phyloP scores from a whole-genome alignment of 2,888 invertebrate species.

The Rugalucina vietnamica region DNA sequence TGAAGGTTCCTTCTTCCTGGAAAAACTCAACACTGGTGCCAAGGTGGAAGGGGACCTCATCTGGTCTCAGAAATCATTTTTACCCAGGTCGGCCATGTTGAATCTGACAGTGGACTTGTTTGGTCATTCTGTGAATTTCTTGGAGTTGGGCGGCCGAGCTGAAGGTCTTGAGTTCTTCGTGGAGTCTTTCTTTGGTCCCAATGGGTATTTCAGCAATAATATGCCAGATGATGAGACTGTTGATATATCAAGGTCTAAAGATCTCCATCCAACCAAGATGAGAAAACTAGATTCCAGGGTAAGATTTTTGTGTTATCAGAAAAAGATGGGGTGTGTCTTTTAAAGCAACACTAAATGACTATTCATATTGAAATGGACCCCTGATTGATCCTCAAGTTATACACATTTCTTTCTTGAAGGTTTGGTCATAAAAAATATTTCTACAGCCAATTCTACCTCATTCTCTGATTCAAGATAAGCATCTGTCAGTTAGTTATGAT shows the following conservation, averaged over 20 bases:
- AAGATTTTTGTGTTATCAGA: too few relatives aligned
- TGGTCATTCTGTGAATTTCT: constrained; percentile 94
- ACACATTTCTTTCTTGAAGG: too few relatives aligned
- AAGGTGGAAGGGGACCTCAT: constrained; percentile 82
- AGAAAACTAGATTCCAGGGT: constrained; percentile 64
- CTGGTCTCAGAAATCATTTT: constrained; percentile 81
- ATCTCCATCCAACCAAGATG: constrained; percentile 57
- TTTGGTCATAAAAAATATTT: too few relatives aligned
- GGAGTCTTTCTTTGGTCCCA: constrained; percentile 91
- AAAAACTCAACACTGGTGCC: constrained; percentile 89
- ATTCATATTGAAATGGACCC: too few relatives aligned
- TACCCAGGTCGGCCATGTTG: constrained; percentile 81
- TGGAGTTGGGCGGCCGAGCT: constrained; percentile 91
- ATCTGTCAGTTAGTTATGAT: too few relatives aligned
- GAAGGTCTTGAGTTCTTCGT: constrained; percentile 95
- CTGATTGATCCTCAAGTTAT: too few relatives aligned
- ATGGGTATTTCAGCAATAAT: constrained; percentile 85
- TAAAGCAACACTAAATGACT: constrained; percentile 59
- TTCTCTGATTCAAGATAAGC: too few relatives aligned
- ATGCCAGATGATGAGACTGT: not conserved
- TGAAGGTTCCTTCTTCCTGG: constrained; percentile 91
- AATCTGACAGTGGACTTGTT: constrained; percentile 83
- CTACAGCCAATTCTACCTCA: too few relatives aligned
- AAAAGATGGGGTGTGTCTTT: not conserved
- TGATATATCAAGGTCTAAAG: constrained; percentile 30